Conservation (phyloP, 2,113 vertebrate genomes). For the Gallinago paraguaiae region DNA sequence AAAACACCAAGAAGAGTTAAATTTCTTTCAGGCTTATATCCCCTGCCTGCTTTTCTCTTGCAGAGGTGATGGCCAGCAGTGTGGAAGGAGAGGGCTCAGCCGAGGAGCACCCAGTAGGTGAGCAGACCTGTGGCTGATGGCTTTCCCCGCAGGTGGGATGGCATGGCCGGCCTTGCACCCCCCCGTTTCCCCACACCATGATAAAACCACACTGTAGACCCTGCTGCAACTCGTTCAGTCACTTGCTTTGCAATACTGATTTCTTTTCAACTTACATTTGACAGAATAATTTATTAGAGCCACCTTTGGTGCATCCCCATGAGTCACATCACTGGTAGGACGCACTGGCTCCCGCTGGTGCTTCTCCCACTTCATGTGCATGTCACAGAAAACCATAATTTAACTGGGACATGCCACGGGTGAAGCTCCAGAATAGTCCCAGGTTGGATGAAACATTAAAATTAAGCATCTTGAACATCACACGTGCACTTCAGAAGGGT, state of each 20-base stretch:
- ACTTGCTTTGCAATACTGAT: neutral
- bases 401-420: fast-evolving
- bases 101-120: neutral
- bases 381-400: neutral
- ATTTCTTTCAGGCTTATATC: neutral
- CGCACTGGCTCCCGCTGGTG: neutral
- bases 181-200: fast-evolving
- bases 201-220: neutral
- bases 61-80: neutral
- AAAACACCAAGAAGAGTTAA: neutral
- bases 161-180: fast-evolving
- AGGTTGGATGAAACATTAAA: neutral
- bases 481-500: neutral
- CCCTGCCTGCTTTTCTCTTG: neutral
- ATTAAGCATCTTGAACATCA: neutral
- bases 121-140: neutral
- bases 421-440: neutral
- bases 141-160: fast-evolving
- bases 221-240: neutral
- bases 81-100: neutral
- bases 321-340: neutral
- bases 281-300: neutral
- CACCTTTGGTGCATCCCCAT: fast-evolving
- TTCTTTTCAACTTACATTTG: fast-evolving
- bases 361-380: neutral